Evolutionary conservation across 2,888 invertebrate species (phyloP).

Genomic region (Neocrepidodera transversa): DNA sequence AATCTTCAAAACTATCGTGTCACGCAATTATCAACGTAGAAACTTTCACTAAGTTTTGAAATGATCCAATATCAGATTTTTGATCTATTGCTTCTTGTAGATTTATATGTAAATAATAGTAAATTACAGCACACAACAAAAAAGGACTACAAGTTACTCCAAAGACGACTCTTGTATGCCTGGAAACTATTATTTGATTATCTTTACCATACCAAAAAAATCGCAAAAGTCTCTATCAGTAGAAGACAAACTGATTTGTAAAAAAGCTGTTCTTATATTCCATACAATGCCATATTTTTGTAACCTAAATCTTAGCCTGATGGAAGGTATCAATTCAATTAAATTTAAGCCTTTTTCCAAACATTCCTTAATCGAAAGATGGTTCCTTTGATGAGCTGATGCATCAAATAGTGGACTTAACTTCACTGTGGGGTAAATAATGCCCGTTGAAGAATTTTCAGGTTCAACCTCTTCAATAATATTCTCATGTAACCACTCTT

Average conservation of each 20-base stretch:
- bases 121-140: conserved; percentile 34
- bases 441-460: conserved; percentile 20
- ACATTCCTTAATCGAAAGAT: conserved; percentile 32
- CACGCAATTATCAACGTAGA: conserved; percentile 29
- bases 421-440: conserved; percentile 10
- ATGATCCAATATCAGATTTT: no score
- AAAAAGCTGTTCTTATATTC: conserved; percentile 50
- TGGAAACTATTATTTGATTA: conserved; percentile 25
- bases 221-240: conserved; percentile 45
- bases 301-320: conserved; percentile 35
- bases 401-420: no score
- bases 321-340: conserved; percentile 32
- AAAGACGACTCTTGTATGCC: conserved; percentile 31
- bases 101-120: conserved; percentile 26
- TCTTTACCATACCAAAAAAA: conserved; percentile 44
- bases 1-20: conserved; percentile 6
- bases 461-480: conserved; percentile 15
- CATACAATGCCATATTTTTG: conserved; percentile 39
- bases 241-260: conserved; percentile 44
- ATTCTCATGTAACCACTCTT: conserved; percentile 7
- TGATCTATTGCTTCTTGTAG: no score
- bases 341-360: conserved; percentile 32
- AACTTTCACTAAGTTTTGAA: no score
- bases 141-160: conserved; percentile 32
- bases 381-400: conserved; percentile 13